Base-by-base conservation (phyloP, 2,888 invertebrate genomes). In the Diarsia mendica region DNA sequence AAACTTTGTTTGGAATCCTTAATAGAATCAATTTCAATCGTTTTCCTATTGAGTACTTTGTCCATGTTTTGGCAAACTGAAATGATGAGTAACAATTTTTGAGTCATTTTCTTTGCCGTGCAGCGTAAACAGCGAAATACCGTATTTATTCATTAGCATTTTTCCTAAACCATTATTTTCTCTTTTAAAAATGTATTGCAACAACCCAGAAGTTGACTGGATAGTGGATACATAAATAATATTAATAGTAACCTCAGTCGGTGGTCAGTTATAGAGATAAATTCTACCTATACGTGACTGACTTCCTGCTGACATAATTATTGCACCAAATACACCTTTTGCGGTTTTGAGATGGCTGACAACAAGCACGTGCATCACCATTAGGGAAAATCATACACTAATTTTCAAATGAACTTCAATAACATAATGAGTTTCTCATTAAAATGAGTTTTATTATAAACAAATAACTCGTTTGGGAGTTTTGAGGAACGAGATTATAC, bases 121-220 rank as follows among this genome's bases (percentile, higher is more conserved):
- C n/a, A 15, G 33, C 18, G 1, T 11, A 8, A 2, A 4, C 8
- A 13, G 2, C n/a, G 9, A 4, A 66, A 70, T 11, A 49, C 9
- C 3, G 11, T 39, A 70, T 39, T 39, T 18, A 33, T 48, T 20
- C 10, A 15, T 33, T 48, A 39, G 18, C 2, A 46, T 48, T 48
- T 48, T 53, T 44, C 20, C 28, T 28, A 28, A 28, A 28, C 28
- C n/a, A n/a, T 28, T 28, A 28, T 46, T 0, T 5, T 73, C 51
- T 72, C 11, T 18, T 72, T 72, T 53, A 51, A 51, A 51, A 51
- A 28, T 28, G 28, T n/a, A n/a, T n/a, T n/a, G n/a, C n/a, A n/a
- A n/a, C n/a, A n/a, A n/a, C n/a, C n/a, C n/a, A n/a, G n/a, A n/a
- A n/a, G n/a, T n/a, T n/a, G n/a, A n/a, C n/a, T n/a, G n/a, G n/a